Evolutionary conservation across 2,888 invertebrate species (phyloP).

Genomic region (Drosophila meridiana): DNA sequence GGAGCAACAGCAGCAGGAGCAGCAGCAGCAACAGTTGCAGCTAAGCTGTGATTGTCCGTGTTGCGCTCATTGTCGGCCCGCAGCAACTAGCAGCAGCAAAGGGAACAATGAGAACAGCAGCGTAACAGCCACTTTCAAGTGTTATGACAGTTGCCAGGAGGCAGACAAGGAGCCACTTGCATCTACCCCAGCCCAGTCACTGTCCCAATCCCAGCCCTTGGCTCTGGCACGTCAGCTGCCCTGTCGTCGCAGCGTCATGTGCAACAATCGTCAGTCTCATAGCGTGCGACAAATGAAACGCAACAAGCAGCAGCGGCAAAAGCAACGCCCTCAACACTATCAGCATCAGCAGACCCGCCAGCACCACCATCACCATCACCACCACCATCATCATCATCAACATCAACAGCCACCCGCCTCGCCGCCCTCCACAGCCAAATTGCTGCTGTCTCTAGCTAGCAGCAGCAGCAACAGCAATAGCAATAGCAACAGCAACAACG

Average conservation of each 20-base stretch:
- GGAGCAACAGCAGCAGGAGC: constrained; percentile 26
- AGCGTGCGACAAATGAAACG: constrained; percentile 79
- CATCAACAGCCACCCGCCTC: constrained; percentile 36
- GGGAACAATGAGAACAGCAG: constrained; percentile 22
- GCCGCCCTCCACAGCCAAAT: constrained; percentile 67
- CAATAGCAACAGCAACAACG: constrained; percentile 34
- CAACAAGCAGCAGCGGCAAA: constrained; percentile 58
- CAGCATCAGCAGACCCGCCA: constrained; percentile 36
- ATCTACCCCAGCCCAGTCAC: constrained; percentile 6
- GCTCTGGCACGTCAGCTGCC: constrained; percentile 56
- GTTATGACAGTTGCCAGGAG: constrained; percentile 68
- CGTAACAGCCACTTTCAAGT: constrained; percentile 58
- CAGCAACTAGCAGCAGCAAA: constrained; percentile 5
- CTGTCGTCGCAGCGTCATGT: constrained; percentile 76
- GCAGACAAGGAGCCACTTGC: constrained; percentile 36
- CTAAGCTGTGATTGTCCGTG: constrained; percentile 80
- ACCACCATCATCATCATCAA: constrained; percentile 18
- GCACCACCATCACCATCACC: constrained; percentile 4
- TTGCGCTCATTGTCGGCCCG: constrained; percentile 69
- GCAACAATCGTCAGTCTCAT: constrained; percentile 70
- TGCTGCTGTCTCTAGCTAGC: constrained; percentile 71
- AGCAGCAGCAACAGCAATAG: constrained; percentile 42
- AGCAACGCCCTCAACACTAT: constrained; percentile 35
- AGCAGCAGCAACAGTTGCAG: constrained; percentile 15
- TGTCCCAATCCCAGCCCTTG: not conserved